Conservation (phyloP, 2,888 invertebrate genomes). For the Gryllus longicercus region DNA sequence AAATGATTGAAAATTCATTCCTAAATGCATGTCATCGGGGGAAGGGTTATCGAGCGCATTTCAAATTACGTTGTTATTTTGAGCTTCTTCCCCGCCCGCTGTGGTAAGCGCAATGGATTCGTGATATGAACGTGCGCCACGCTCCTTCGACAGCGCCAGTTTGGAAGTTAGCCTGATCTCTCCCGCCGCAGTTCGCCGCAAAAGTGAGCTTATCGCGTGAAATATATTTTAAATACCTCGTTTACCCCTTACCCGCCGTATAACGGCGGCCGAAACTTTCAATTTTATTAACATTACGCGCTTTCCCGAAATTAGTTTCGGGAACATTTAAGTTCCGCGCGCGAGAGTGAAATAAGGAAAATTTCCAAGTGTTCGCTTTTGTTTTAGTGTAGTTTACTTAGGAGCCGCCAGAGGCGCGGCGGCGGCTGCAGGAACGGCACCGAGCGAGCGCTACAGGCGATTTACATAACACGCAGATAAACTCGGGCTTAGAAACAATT, state of each 20-base stretch:
- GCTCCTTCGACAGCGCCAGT: neutral
- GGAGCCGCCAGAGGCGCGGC: neutral
- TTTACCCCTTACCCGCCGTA: neutral
- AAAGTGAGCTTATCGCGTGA: slow-evolving; percentile 8
- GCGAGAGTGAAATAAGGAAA: neutral
- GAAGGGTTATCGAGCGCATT: no score
- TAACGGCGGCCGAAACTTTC: neutral
- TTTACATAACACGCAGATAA: slow-evolving; percentile 17
- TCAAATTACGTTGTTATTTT: no score
- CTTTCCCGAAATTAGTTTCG: slow-evolving; percentile 17
- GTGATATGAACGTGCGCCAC: no score
- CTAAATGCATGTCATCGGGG: no score
- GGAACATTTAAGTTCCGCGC: neutral
- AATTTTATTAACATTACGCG: slow-evolving; percentile 17
- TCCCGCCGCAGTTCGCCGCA: neutral
- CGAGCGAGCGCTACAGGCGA: neutral
- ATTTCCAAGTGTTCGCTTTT: slow-evolving; percentile 17
- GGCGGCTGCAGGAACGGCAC: neutral
- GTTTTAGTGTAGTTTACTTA: slow-evolving; percentile 2
- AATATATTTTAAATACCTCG: slow-evolving; percentile 17
- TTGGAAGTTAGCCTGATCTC: slow-evolving; percentile 17
- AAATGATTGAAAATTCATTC: no score
- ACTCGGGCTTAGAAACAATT: slow-evolving; percentile 6
- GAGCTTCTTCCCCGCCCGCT: neutral
- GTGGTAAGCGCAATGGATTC: neutral